Evolutionary conservation across 2,797 vertebrate genomes (phyloP).

Genomic region (Siniperca undulata): DNA sequence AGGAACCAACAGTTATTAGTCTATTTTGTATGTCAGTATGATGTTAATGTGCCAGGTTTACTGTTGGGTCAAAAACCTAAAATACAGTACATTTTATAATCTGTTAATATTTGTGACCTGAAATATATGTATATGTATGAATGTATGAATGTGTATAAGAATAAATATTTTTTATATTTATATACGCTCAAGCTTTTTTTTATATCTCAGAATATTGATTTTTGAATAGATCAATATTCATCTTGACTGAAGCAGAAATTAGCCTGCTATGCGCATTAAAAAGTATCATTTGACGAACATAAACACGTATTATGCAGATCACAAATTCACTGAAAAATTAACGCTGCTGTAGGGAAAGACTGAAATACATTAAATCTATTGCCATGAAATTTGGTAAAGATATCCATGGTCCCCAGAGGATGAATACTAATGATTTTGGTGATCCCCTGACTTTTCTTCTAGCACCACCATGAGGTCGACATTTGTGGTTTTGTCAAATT

Average conservation of each 20-base stretch:
- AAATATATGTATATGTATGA: slow-evolving; percentile 65
- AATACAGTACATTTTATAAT: slow-evolving; percentile 70
- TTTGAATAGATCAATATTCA: background rate
- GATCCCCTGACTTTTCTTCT: background rate
- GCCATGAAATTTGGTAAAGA: too few relatives aligned
- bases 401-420: background rate
- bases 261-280: background rate
- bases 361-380: background rate
- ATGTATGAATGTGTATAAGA: slow-evolving; percentile 67
- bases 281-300: background rate
- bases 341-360: background rate
- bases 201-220: background rate
- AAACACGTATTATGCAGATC: background rate
- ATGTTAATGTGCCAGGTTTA: slow-evolving; percentile 76
- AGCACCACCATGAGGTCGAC: too few relatives aligned
- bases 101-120: slow-evolving; percentile 71
- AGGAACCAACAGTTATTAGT: slow-evolving; percentile 49
- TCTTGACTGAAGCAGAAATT: background rate
- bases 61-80: slow-evolving; percentile 66
- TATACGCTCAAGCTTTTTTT: slow-evolving; percentile 30
- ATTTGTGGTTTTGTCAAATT: too few relatives aligned
- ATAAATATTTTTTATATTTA: slow-evolving; percentile 82
- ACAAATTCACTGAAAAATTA: background rate
- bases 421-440: background rate
- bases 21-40: slow-evolving; percentile 68